A percentile compares a stretch with the other conserved stretches of the same genome.
These are phyloP conservation scores for Brachirus orientalis DNA, from an alignment of 2,113 vertebrate species.

Conservation along the genomic window DNA sequence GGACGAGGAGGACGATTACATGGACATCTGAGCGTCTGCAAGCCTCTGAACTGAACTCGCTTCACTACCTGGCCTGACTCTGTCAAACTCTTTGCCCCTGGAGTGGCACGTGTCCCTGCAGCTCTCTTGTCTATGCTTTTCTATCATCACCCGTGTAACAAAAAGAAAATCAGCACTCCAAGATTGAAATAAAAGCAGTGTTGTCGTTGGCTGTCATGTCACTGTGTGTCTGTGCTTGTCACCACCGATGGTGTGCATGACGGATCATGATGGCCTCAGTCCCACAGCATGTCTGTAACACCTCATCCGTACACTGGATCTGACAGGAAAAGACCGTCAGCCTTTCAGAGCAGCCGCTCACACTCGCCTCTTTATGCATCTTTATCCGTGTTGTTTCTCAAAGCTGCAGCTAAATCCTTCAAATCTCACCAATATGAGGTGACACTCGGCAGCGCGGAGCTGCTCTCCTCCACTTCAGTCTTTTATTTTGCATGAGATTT, in stretches of 20 bases:
- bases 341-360: too few relatives aligned
- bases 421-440: conserved; percentile 30
- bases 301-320: conserved; percentile 26
- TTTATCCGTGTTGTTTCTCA: conserved; percentile 21
- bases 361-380: conserved; percentile 46
- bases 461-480: conserved; percentile 32
- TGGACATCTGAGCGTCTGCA: conserved; percentile 98
- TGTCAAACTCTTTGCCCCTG: conserved; percentile 25
- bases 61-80: conserved; percentile 15
- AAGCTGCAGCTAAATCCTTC: conserved; percentile 47
- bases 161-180: too few relatives aligned
- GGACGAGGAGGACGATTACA: conserved; percentile 95
- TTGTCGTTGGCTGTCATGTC: conserved; percentile 34
- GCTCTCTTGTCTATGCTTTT: conserved; percentile 45
- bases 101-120: conserved; percentile 32
- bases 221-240: conserved; percentile 34
- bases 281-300: conserved; percentile 58
- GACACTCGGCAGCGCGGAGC: conserved; percentile 33
- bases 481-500: conserved; percentile 42
- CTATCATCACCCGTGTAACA: conserved; percentile 18
- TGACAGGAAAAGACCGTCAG: too few relatives aligned
- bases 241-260: conserved; percentile 10
- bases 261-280: too few relatives aligned
- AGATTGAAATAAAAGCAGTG: conserved; percentile 32
- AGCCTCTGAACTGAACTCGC: conserved; percentile 10